phyloP scores from a whole-genome alignment of 92 coral and sea anemone genomes.

The Phenganax subtilis region DNA sequence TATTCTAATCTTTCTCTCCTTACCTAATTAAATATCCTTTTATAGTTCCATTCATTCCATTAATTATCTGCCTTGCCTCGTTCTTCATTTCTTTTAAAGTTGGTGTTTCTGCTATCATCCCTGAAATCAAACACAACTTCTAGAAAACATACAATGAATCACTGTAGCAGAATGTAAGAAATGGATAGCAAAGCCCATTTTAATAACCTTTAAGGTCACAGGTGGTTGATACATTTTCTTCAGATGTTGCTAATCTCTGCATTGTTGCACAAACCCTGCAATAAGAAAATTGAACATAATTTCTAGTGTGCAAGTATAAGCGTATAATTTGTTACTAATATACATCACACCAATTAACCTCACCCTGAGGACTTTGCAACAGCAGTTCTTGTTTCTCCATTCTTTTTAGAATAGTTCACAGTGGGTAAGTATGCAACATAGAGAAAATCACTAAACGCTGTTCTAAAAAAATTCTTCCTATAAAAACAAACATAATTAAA shows the following conservation, averaged over 20 bases:
- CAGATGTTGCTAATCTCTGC: constrained; percentile 37
- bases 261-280: constrained; percentile 10
- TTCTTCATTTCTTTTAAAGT: constrained; percentile 44
- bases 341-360: neutral
- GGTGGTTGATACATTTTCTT: neutral
- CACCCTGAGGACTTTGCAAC: constrained; percentile 74
- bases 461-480: constrained; percentile 76
- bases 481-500: neutral
- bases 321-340: no score
- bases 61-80: constrained; percentile 59
- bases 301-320: neutral
- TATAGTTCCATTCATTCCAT: constrained; percentile 69
- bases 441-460: constrained; percentile 67
- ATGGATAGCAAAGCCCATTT: neutral
- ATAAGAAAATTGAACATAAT: neutral
- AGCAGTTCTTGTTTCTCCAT: constrained; percentile 55
- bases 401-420: constrained; percentile 46
- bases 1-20: neutral
- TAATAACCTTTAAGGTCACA: neutral
- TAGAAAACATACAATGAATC: neutral
- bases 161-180: no score
- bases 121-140: constrained; percentile 22
- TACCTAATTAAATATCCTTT: constrained; percentile 74
- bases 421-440: constrained; percentile 52
- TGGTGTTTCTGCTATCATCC: constrained; percentile 49